phyloP scores from a whole-genome alignment of 2,113 vertebrate species.

The Empidonax alnorum region DNA sequence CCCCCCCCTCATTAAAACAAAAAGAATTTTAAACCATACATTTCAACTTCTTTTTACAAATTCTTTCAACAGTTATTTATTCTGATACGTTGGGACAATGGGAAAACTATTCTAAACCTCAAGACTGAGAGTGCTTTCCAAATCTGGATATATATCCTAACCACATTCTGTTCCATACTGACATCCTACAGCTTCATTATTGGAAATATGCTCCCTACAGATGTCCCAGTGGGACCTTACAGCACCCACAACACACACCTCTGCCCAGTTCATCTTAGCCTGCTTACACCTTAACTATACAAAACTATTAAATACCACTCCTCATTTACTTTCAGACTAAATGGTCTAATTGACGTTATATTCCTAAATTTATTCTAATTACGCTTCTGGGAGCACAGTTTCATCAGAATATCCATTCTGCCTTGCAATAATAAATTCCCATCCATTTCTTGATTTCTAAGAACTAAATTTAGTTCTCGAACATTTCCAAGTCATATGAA shows the following conservation, averaged over 20 bases:
- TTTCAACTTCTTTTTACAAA: not conserved
- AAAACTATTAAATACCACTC: not conserved
- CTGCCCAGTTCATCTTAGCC: not conserved
- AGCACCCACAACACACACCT: not conserved
- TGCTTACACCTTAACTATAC: not conserved
- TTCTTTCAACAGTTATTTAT: not conserved
- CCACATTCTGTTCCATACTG: not conserved
- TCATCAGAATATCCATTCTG: not conserved
- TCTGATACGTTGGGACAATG: not conserved
- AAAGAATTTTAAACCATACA: not conserved
- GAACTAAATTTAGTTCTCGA: not conserved
- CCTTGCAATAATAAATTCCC: not conserved
- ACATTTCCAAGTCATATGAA: not conserved
- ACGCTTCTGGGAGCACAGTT: not conserved
- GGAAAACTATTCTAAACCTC: not conserved
- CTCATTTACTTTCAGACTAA: not conserved
- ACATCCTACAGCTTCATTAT: fast-evolving
- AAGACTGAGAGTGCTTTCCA: not conserved
- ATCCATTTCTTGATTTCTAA: not conserved
- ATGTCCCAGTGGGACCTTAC: not conserved
- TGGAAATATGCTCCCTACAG: not conserved
- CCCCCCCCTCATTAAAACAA: not conserved
- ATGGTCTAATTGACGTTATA: not conserved
- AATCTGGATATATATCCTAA: not conserved
- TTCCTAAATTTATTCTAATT: conserved; percentile 2